A percentile compares a stretch with the other conserved stretches of the same genome.
These are phyloP conservation scores for Bombyx huttoni DNA, from an alignment of 2,888 invertebrate genomes.

Conservation along the genomic window DNA sequence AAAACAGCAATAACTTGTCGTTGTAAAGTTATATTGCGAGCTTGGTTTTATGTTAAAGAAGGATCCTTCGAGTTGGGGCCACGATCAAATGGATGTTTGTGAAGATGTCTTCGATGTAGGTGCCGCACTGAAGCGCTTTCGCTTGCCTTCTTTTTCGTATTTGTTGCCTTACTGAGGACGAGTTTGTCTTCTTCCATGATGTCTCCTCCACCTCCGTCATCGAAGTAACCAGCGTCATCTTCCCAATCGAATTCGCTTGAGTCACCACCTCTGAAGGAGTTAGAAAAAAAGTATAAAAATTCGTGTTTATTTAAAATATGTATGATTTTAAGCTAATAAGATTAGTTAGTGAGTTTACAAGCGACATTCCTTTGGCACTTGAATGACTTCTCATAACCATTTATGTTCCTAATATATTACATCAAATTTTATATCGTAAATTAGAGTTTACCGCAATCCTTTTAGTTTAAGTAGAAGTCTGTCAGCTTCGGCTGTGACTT, in stretches of 20 bases:
- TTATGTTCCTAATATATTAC: not conserved
- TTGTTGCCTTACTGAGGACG: conserved; percentile 19
- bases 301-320: not conserved
- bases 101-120: conserved; percentile 63
- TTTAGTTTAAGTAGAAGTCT: conserved; percentile 41
- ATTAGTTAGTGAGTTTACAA: too few relatives aligned
- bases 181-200: conserved; percentile 47
- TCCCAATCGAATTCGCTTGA: conserved; percentile 41
- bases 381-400: too few relatives aligned
- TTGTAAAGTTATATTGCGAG: conserved; percentile 13
- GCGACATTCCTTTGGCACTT: too few relatives aligned
- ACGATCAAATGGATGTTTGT: conserved; percentile 65
- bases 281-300: not conserved
- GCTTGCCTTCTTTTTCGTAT: conserved; percentile 14
- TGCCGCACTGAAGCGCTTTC: conserved; percentile 29
- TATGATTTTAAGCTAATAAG: not conserved
- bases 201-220: conserved; percentile 41
- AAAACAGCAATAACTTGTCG: conserved; percentile 16
- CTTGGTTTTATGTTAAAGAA: conserved; percentile 9
- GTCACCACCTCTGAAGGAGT: conserved; percentile 31
- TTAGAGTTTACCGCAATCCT: conserved; percentile 35
- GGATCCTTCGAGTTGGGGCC: conserved; percentile 33
- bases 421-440: not conserved
- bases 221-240: conserved; percentile 40
- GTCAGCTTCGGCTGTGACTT: conserved; percentile 48